phyloP scores from a whole-genome alignment of 2,113 vertebrate species.

The Oreocharis arfaki region DNA sequence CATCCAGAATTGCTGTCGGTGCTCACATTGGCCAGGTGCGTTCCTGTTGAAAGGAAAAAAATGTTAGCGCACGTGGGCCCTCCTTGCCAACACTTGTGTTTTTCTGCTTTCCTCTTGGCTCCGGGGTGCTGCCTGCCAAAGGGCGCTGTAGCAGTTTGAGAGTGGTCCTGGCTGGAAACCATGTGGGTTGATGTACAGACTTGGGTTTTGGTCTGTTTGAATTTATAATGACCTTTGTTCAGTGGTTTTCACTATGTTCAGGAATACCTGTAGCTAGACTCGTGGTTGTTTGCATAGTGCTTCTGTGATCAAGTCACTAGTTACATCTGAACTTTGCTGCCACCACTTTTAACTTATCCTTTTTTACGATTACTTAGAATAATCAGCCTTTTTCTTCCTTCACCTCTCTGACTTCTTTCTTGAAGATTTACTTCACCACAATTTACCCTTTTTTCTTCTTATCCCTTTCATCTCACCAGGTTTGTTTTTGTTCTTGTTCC shows the following conservation, averaged over 20 bases:
- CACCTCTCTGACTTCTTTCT: background rate
- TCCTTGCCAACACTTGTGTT: accelerated
- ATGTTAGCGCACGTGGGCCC: accelerated
- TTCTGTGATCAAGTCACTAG: background rate
- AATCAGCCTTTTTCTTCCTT: background rate
- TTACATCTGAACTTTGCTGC: background rate
- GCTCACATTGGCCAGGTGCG: accelerated
- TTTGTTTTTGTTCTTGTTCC: background rate
- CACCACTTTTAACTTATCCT: background rate
- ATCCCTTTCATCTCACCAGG: background rate
- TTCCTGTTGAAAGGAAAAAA: background rate
- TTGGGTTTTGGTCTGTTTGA: background rate
- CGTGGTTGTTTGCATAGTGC: background rate
- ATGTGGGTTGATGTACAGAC: accelerated
- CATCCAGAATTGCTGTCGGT: background rate
- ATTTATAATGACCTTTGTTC: background rate
- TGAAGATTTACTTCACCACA: background rate
- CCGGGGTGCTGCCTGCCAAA: background rate
- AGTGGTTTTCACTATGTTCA: background rate
- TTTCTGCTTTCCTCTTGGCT: too few relatives aligned
- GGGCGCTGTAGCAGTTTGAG: background rate
- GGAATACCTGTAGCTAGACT: background rate
- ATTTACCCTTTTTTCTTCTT: background rate
- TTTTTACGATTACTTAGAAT: background rate
- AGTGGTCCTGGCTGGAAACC: background rate